These are phyloP conservation scores for Mycteria americana DNA, from an alignment of 2,797 vertebrate species.

Conservation along the genomic window DNA sequence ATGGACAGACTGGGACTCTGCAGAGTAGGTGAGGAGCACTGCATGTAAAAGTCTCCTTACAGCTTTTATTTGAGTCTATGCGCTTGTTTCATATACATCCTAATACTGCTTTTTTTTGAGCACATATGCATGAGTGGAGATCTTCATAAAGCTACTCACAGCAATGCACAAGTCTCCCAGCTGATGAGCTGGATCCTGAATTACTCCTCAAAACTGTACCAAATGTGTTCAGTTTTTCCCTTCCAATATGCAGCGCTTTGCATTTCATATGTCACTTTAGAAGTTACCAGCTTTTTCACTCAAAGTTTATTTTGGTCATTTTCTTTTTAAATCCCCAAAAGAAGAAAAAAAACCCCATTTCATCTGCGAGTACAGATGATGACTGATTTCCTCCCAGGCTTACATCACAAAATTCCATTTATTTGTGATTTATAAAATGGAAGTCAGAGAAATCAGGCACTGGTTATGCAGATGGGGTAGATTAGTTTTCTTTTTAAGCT, in stretches of 20 bases:
- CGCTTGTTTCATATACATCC: not conserved
- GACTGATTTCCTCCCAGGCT: slow-evolving; percentile 3
- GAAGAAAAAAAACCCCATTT: not conserved
- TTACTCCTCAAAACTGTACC: not conserved
- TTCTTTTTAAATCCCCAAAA: slow-evolving; percentile 1
- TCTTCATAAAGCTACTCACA: not conserved
- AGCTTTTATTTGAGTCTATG: not conserved
- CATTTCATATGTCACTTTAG: not conserved
- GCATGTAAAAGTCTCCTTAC: not conserved
- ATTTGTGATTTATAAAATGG: not conserved
- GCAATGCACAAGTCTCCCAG: not conserved
- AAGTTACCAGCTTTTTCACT: not conserved
- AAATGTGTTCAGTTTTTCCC: not conserved
- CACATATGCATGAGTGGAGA: not conserved
- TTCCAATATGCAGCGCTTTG: not conserved
- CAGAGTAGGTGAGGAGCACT: not conserved
- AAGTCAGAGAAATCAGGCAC: not conserved
- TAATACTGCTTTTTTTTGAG: not conserved
- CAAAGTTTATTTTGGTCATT: slow-evolving; percentile 7
- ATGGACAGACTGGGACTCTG: not conserved
- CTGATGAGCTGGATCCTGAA: not conserved
- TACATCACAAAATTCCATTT: not conserved
- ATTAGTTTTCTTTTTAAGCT: slow-evolving; percentile 1
- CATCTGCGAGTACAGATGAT: not conserved
- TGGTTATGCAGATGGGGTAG: not conserved